Conservation (phyloP, 1,140 invertebrate genomes). For the Orius insidiosus region DNA sequence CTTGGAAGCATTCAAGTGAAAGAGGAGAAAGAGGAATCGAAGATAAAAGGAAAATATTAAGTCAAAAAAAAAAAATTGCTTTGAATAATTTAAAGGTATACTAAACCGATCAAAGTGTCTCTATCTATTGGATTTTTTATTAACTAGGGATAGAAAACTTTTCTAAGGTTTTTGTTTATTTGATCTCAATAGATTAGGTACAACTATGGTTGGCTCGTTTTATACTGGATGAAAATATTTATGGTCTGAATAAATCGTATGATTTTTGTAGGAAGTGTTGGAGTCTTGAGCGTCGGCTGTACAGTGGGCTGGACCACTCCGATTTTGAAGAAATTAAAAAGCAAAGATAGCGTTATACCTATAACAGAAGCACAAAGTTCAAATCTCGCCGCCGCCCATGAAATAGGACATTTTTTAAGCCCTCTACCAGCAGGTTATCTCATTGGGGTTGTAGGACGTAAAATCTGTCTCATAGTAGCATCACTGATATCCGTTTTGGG, state of each 20-base stretch:
- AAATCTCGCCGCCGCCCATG: conserved; percentile 10
- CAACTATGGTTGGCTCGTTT: too few species aligned
- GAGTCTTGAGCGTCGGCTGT: conserved; percentile 9
- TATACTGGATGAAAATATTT: too few species aligned
- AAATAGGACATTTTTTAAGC: conserved; percentile 14
- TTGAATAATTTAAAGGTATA: too few species aligned
- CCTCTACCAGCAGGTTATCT: conserved; percentile 12
- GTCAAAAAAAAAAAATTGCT: too few species aligned
- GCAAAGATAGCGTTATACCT: neutral
- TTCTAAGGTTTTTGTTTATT: too few species aligned
- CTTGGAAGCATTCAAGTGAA: too few species aligned
- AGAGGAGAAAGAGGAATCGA: too few species aligned
- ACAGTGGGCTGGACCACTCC: conserved; percentile 12
- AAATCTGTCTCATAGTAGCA: neutral
- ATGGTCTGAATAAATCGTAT: neutral
- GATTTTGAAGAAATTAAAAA: conserved; percentile 7
- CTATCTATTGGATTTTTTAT: too few species aligned
- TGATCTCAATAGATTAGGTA: too few species aligned
- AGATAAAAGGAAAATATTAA: too few species aligned
- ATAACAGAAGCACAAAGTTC: conserved; percentile 4
- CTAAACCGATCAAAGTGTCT: too few species aligned
- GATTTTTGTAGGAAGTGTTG: conserved; percentile 8
- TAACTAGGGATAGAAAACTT: too few species aligned
- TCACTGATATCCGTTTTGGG: neutral
- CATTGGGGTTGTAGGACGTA: conserved; percentile 1